Evolutionary conservation across 2,888 invertebrate genomes (phyloP), one percentile per base, ranked within the genome.

Genomic region (Napeogenes inachia): DNA sequence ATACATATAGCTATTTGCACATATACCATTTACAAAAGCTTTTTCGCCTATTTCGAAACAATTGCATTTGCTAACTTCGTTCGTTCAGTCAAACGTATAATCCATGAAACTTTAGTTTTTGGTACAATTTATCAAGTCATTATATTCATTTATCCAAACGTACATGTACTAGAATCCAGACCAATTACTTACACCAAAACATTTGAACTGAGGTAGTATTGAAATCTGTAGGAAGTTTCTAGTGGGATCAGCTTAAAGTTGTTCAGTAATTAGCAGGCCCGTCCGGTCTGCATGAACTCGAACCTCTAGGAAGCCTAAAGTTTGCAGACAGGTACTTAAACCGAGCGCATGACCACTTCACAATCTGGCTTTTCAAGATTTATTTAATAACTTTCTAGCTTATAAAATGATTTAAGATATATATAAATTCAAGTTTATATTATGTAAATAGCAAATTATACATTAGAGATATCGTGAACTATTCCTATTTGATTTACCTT

Each of bases 271-370:
- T 64, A 62, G 47, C 57, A 60, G 54, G 56, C 56, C 45, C 60
- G 57, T 60, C 63, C 50, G 59, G 54, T 59, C 63, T 56, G 61
- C 56, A 59, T 61, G 53, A 58, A 56, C 64, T 56, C 56, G 4
- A 47, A n/a, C n/a, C 47, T 21, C 46, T 32, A 30, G 59, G 56
- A 33, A 60, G 47, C 42, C 50, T 55, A 38, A 65, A 65, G 62
- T 65, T 65, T 57, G 65, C 60, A 65, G 65, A 65, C 65, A 65
- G 65, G 60, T 65, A 65, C 65, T 65, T 57, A 60, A 46, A 47
- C 13, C 4, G 38, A 13, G 45, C 50, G 21, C 21, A 21, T 21
- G 30, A 45, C 45, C 21, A 54, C 56, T 63, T 46, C 59, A 45
- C 30, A 38, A 54, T 42, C 46, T 56, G 45, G 45, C 32, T 54